Evolutionary conservation across 2,113 vertebrate genomes (phyloP).

Genomic region (Paramisgurnus dabryanus): DNA sequence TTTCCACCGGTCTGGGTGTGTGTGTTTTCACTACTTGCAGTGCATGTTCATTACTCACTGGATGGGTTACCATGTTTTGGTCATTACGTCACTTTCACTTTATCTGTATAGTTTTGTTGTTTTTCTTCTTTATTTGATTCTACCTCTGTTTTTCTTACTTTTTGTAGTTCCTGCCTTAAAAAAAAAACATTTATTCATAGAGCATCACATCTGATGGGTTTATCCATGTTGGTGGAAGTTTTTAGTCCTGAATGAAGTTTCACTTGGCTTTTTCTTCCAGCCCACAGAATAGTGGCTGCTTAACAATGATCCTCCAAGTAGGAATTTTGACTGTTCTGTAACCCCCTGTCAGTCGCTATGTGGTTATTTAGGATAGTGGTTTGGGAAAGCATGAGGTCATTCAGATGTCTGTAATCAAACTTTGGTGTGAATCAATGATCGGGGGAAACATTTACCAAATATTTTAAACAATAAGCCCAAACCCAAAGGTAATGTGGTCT

Average conservation of each 20-base stretch:
- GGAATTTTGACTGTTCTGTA: conserved; percentile 9
- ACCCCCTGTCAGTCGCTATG: conserved; percentile 1
- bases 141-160: too few relatives aligned
- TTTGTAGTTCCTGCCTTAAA: neutral
- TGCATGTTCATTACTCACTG: too few relatives aligned
- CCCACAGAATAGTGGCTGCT: neutral
- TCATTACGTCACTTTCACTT: too few relatives aligned
- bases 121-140: too few relatives aligned
- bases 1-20: too few relatives aligned
- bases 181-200: conserved; percentile 15
- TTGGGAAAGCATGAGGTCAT: conserved; percentile 1
- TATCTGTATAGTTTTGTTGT: too few relatives aligned
- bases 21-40: too few relatives aligned
- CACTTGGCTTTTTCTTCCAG: neutral
- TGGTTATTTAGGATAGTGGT: neutral
- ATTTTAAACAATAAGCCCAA: conserved; percentile 7
- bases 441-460: neutral
- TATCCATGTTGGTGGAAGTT: neutral
- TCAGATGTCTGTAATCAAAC: conserved; percentile 28
- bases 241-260: conserved; percentile 30
- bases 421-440: conserved; percentile 28
- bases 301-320: conserved; percentile 21
- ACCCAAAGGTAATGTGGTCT: neutral
- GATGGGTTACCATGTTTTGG: too few relatives aligned
- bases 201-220: neutral